A percentile compares a stretch with the other conserved stretches of the same genome.
Evolutionary conservation across 2,113 vertebrate genomes (phyloP).

Genomic region (Lepisosteus oculatus): DNA sequence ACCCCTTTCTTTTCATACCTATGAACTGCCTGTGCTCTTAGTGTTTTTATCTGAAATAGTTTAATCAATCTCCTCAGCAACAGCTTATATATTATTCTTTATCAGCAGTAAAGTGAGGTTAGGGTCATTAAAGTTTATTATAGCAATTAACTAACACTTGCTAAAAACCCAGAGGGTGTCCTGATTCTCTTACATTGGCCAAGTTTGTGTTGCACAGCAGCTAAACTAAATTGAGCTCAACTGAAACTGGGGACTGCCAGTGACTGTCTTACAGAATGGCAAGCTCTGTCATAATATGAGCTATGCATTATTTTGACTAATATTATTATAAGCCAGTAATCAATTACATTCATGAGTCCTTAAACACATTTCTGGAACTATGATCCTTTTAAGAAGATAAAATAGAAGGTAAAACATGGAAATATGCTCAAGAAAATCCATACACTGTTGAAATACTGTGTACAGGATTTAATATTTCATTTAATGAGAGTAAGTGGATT

Average conservation of each 20-base stretch:
- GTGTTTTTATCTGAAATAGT: not conserved
- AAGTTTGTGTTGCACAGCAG: conserved; percentile 1
- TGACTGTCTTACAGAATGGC: not conserved
- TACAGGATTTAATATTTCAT: too few species aligned
- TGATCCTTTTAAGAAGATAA: too few species aligned
- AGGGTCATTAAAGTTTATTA: not conserved
- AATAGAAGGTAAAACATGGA: too few species aligned
- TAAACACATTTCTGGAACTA: too few species aligned
- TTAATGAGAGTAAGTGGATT: too few species aligned
- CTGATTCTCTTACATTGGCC: not conserved
- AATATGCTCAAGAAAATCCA: too few species aligned
- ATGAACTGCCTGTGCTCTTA: not conserved
- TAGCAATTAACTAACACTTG: not conserved
- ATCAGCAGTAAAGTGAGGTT: not conserved
- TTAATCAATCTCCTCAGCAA: not conserved
- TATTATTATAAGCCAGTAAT: too few species aligned
- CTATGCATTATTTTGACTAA: too few species aligned
- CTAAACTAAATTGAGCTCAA: conserved; percentile 15
- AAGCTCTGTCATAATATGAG: not conserved
- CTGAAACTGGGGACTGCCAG: not conserved
- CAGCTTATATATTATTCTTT: not conserved
- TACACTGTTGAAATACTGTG: too few species aligned
- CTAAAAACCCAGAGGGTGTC: not conserved
- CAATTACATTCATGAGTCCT: too few species aligned
- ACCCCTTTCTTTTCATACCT: not conserved